These are phyloP conservation scores for Cairina moschata DNA, from an alignment of 2,113 vertebrate genomes.

Conservation along the genomic window DNA sequence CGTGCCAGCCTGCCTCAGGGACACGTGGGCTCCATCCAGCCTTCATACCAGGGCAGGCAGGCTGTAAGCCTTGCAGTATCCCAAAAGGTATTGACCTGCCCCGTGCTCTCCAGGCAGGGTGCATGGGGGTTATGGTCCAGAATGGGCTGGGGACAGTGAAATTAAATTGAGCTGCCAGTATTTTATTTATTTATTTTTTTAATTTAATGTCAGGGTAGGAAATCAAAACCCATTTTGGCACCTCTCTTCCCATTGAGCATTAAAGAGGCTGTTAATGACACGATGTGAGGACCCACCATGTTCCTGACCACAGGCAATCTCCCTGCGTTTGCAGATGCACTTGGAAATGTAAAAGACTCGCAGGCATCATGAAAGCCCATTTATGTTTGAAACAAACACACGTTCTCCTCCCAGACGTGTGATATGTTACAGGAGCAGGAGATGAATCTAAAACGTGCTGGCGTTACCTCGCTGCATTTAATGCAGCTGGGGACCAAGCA, in stretches of 20 bases:
- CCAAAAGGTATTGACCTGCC: rapidly evolving
- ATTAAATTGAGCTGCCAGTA: neutral
- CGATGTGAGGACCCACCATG: neutral
- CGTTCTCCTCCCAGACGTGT: neutral
- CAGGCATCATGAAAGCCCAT: neutral
- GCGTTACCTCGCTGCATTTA: neutral
- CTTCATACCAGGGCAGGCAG: neutral
- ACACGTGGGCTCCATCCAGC: neutral
- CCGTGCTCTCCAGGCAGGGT: neutral
- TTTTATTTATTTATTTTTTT: neutral
- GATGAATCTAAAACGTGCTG: neutral
- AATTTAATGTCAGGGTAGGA: no score
- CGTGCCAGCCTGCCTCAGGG: neutral
- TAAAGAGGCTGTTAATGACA: neutral
- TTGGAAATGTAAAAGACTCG: neutral
- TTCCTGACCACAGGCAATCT: rapidly evolving
- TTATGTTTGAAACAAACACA: rapidly evolving
- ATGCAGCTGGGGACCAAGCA: neutral
- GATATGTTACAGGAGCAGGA: rapidly evolving
- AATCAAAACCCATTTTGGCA: no score
- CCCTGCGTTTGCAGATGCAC: neutral
- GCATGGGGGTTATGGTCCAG: rapidly evolving
- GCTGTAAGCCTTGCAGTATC: neutral
- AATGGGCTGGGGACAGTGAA: neutral
- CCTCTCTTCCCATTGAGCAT: no score